Evolutionary conservation across 1,140 invertebrate genomes (phyloP).

Genomic region (Calycopis cecrops): DNA sequence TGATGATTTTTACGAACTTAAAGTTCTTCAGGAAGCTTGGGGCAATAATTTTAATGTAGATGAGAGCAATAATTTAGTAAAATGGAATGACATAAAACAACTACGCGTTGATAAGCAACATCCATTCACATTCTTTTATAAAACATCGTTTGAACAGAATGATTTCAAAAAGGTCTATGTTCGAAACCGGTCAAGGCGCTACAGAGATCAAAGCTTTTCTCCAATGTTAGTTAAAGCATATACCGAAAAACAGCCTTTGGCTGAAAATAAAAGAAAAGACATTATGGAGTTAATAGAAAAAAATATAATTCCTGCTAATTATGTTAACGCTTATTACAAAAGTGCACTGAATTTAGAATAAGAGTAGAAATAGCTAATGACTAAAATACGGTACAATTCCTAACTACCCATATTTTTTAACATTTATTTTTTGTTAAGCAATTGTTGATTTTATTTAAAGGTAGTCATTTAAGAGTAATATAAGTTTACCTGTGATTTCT

Average conservation of each 20-base stretch:
- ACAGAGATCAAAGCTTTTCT: constrained; percentile 1
- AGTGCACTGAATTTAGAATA: constrained; percentile 12
- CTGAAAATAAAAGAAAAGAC: constrained; percentile 6
- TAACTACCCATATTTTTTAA: no score
- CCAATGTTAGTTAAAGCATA: constrained; percentile 6
- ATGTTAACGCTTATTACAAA: constrained; percentile 13
- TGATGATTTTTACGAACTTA: constrained; percentile 22
- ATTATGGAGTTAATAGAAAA: constrained; percentile 6
- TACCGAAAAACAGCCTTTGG: constrained; percentile 8
- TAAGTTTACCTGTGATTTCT: no score
- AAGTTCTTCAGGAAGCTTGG: constrained; percentile 24
- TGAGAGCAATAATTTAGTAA: constrained; percentile 19
- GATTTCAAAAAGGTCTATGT: constrained; percentile 6
- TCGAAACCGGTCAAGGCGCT: constrained; percentile 6
- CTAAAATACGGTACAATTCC: no score
- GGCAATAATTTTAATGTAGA: constrained; percentile 26
- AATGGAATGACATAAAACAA: constrained; percentile 28
- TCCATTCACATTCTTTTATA: constrained; percentile 2
- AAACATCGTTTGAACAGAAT: constrained; percentile 7
- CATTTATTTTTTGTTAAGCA: no score
- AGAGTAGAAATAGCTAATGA: no score
- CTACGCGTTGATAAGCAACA: constrained; percentile 23
- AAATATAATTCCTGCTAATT: constrained; percentile 9
- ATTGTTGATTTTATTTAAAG: no score
- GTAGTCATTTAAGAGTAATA: no score